A percentile compares a stretch with the other conserved stretches of the same genome.
Conservation (phyloP, 2,888 invertebrate genomes). For the Sericinus montela region DNA sequence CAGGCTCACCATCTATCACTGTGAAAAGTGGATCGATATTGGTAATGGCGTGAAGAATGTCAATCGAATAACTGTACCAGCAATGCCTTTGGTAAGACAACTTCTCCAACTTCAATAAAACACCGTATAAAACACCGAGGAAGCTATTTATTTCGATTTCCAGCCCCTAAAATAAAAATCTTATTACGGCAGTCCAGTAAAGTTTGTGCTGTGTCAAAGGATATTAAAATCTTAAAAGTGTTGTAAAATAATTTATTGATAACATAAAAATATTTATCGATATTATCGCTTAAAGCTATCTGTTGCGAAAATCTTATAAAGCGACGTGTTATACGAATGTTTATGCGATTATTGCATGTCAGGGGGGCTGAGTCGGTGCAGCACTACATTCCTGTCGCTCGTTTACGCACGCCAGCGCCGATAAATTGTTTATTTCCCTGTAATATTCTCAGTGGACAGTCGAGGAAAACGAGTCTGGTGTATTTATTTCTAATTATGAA, state of each 20-base stretch:
- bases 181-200: too few relatives aligned
- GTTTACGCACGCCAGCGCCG: conserved; percentile 14
- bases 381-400: conserved; percentile 12
- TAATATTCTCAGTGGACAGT: conserved; percentile 3
- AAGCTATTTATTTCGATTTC: too few relatives aligned
- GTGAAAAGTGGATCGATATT: too few relatives aligned
- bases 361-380: neutral
- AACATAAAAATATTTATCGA: conserved; percentile 9
- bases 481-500: neutral
- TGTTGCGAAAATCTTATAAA: conserved; percentile 11
- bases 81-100: too few relatives aligned
- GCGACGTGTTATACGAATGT: conserved; percentile 8
- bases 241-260: conserved; percentile 9
- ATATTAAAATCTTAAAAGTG: neutral
- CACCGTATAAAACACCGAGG: too few relatives aligned
- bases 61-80: too few relatives aligned
- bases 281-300: conserved; percentile 2
- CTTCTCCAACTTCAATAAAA: too few relatives aligned
- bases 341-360: conserved; percentile 8
- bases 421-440: conserved; percentile 18
- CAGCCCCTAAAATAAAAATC: too few relatives aligned
- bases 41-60: too few relatives aligned
- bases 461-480: neutral
- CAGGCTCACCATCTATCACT: too few relatives aligned
- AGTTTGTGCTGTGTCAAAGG: too few relatives aligned